phyloP scores from a whole-genome alignment of 2,113 vertebrate species.

The Elachura formosa region DNA sequence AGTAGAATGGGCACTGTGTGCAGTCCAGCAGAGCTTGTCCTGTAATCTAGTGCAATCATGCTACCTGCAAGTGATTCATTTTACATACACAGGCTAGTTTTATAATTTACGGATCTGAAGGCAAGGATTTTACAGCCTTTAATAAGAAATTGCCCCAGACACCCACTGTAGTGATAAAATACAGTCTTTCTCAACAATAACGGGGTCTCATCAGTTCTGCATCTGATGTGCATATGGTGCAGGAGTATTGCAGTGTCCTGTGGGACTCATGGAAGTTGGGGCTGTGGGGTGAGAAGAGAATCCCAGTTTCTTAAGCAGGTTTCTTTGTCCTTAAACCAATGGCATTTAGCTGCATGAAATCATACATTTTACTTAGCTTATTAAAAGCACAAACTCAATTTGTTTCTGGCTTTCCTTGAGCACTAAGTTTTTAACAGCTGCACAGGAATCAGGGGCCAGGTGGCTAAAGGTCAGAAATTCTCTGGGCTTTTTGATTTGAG shows the following conservation, averaged over 20 bases:
- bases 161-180: background rate
- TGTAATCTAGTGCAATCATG: background rate
- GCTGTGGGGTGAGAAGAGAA: background rate
- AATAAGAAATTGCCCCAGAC: background rate
- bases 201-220: background rate
- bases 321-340: background rate
- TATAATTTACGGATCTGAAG: background rate
- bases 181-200: background rate
- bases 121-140: background rate
- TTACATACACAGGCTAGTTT: background rate
- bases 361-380: background rate
- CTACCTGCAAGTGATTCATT: background rate
- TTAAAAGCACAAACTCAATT: background rate
- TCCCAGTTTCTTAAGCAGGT: background rate
- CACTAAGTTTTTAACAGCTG: conserved; percentile 22
- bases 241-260: background rate
- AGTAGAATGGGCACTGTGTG: background rate
- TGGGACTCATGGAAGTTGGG: background rate
- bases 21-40: background rate
- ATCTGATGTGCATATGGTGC: background rate
- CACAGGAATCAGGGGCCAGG: background rate
- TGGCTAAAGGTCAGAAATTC: background rate
- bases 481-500: conserved; percentile 53
- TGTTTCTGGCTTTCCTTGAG: background rate
- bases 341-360: background rate